These are phyloP conservation scores for Phyllotis vaccarum DNA, from an alignment of 2,797 vertebrate species.

Conservation along the genomic window DNA sequence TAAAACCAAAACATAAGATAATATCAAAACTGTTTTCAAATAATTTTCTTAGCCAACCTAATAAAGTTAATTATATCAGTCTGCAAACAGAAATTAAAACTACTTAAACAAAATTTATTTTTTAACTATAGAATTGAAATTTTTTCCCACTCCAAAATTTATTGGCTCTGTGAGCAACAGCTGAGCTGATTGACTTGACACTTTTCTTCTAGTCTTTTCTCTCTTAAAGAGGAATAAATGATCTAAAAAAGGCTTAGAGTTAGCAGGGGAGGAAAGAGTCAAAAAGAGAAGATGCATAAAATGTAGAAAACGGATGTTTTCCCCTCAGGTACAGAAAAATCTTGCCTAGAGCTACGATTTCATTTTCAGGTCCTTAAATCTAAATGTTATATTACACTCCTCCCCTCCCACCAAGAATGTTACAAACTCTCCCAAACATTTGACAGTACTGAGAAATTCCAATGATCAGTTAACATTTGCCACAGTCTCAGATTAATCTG, in stretches of 20 bases:
- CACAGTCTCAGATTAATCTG: constrained; percentile 68
- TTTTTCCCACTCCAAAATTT: neutral
- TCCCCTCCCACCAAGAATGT: constrained; percentile 52
- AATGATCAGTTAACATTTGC: constrained; percentile 63
- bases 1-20: constrained; percentile 45
- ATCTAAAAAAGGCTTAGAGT: constrained; percentile 32
- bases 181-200: neutral
- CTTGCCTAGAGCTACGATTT: constrained; percentile 60
- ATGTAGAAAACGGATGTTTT: constrained; percentile 39
- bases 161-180: neutral
- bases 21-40: constrained; percentile 50
- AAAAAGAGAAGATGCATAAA: constrained; percentile 51
- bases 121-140: constrained; percentile 24
- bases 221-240: constrained; percentile 24
- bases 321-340: constrained; percentile 54
- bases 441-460: constrained; percentile 75
- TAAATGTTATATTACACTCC: constrained; percentile 20
- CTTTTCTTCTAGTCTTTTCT: constrained; percentile 36
- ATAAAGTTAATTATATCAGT: constrained; percentile 11
- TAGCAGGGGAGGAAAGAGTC: constrained; percentile 35
- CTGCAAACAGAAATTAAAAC: constrained; percentile 41
- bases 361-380: constrained; percentile 72
- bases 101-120: constrained; percentile 53
- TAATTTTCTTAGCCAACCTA: constrained; percentile 51
- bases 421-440: constrained; percentile 70